Evolutionary conservation across 2,113 vertebrate genomes (phyloP).

Genomic region (Cephalopholis sonnerati): DNA sequence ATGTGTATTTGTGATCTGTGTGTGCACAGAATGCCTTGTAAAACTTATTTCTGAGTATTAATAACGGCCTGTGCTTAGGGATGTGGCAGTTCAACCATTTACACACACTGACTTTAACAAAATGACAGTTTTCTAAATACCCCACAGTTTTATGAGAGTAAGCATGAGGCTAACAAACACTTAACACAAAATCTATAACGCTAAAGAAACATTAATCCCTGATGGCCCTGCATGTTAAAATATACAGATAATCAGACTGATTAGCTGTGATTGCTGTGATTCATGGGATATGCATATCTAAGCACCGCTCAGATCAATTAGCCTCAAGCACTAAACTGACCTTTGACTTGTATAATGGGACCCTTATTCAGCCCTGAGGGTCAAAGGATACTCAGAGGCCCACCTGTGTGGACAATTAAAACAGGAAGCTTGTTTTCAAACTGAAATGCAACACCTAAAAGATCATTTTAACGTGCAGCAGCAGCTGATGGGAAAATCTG

Average conservation of each 20-base stretch:
- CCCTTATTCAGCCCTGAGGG: constrained; percentile 67
- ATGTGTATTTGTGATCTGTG: constrained; percentile 33
- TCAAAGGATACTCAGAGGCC: constrained; percentile 66
- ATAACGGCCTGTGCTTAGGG: not conserved
- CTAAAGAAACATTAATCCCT: not conserved
- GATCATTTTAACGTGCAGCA: not conserved
- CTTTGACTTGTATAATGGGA: constrained; percentile 75
- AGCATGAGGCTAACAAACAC: not conserved
- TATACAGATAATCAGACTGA: constrained; percentile 40
- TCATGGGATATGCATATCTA: constrained; percentile 72
- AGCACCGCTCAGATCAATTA: constrained; percentile 66
- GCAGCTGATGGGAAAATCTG: not conserved
- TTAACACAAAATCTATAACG: not conserved
- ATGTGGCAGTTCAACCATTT: not conserved
- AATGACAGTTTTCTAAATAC: not conserved
- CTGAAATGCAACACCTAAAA: constrained; percentile 38
- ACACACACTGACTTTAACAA: not conserved
- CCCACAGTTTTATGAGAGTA: not conserved
- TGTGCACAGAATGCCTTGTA: not conserved
- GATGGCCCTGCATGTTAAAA: constrained; percentile 19
- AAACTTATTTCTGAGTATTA: not conserved
- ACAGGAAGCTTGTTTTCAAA: constrained; percentile 69
- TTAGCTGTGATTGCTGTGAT: constrained; percentile 51
- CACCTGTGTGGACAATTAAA: constrained; percentile 82
- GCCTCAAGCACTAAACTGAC: constrained; percentile 73